Evolutionary conservation across 2,888 invertebrate species (phyloP), one percentile per base, ranked within the genome.

Genomic region (Chirona hameri): DNA sequence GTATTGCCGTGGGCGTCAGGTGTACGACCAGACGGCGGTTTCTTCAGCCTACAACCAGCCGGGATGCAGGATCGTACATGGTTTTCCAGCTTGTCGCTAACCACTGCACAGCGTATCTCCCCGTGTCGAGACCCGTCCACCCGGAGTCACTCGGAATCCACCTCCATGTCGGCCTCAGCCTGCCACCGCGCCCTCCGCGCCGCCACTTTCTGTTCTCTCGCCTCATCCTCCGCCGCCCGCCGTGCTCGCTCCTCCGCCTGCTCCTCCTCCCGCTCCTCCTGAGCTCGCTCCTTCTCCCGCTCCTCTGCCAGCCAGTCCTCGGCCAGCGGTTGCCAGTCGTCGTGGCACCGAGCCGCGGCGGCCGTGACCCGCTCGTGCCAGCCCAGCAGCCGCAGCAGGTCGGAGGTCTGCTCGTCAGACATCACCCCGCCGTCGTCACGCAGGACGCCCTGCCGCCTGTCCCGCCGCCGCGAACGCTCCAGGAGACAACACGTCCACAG

Each of bases 401-500:
- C 15, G 3, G 39, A 39, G 9, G 76, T 18, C 76, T 76, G 76
- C 24, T 9, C 76, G 9, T 21, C 24, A 9, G 76, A 46, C 24
- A 76, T 39, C 18, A 76, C 76, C 12, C 76, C 76, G 46, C 76
- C 72, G 27, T 18, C 31, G 14, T 0, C 14, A 29, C 72, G 4
- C 3, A 72, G 29, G 9, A 0, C 7, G 76, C 76, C 76, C 15
- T 14, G 7, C 15, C 15, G 31, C 4, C 18, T 4, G 31, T 12
- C 31, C 21, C 39, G 76, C 1, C 76, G 76, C 7, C 76, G 39
- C 27, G 76, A 39, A 39, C 76, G 76, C 76, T 76, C 76, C 46
- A 76, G 46, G 46, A 76, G 76, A 39, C 12, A 14, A 39, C 76
- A 46, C 39, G 39, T 76, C 83, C 83, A 83, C 21, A 72, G 39